Evolutionary conservation across 2,888 invertebrate genomes (phyloP).

Genomic region (Seira ritae): DNA sequence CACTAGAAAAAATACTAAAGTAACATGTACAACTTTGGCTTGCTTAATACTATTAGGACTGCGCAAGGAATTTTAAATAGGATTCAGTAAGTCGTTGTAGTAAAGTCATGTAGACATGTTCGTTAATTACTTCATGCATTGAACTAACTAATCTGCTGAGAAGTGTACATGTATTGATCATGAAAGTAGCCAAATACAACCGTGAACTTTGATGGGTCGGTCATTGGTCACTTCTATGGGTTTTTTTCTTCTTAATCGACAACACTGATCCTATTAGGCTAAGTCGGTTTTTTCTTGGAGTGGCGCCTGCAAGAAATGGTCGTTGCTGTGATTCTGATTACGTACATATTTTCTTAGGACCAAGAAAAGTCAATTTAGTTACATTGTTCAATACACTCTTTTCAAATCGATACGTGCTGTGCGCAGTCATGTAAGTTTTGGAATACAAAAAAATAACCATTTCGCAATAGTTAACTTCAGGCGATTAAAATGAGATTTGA

Average conservation of each 20-base stretch:
- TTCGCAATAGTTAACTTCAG: too few relatives aligned
- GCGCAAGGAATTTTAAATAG: slow-evolving; percentile 2
- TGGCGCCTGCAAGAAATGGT: neutral
- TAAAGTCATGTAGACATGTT: slow-evolving; percentile 9
- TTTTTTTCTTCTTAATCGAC: neutral
- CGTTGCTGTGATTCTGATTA: too few relatives aligned
- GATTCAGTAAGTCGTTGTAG: slow-evolving; percentile 4
- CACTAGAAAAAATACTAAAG: neutral
- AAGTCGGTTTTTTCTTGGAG: neutral
- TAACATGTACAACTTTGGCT: neutral
- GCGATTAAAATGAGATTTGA: too few relatives aligned
- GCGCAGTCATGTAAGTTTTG: too few relatives aligned
- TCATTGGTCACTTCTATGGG: neutral
- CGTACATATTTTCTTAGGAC: too few relatives aligned
- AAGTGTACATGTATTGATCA: neutral
- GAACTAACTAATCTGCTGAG: neutral
- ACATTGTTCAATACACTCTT: too few relatives aligned
- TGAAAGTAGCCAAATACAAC: neutral
- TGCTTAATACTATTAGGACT: slow-evolving; percentile 1
- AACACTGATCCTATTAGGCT: neutral
- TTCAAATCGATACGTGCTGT: too few relatives aligned
- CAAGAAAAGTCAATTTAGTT: too few relatives aligned
- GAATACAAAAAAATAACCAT: too few relatives aligned
- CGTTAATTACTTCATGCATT: neutral
- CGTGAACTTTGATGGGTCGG: too few relatives aligned